Base-by-base conservation (phyloP, 2,888 invertebrate species). In the Graphium colonna region DNA sequence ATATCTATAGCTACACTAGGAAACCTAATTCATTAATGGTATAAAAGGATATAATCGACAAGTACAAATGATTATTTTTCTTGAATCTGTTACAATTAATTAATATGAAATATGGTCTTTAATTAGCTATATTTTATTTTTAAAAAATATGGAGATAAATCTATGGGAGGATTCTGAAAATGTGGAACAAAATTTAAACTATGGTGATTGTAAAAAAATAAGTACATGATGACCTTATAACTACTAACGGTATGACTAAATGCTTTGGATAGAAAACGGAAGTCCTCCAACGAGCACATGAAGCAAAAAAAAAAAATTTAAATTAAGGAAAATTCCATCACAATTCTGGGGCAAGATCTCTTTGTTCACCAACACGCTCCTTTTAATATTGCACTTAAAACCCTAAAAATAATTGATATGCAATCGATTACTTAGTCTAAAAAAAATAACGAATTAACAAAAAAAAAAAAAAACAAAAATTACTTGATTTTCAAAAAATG, bases 311-410 rank as follows among this genome's bases (percentile, higher is more conserved):
- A 45, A 51, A n/a, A 21, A 36, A 45, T 47, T 49, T 53, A 56
- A 41, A 31, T 59, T 56, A 59, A 60, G 57, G 50, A 56, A 52
- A 56, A 60, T 61, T 55, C 56, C 61, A 77, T 80, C 79, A 79
- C 76, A 74, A 63, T 57, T 56, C 60, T 48, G 58, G 61, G 79
- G 82, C 83, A 85, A 84, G 82, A 79, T 65, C 62, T 51, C 57
- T 58, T n/a, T 55, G 63, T 61, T 58, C 36, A 42, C 62, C 65
- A 60, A 65, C 2, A 61, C 62, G 55, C 56, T 58, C 58, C 60
- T 60, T 67, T 67, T 61, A 67, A 80, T 86, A 86, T 85, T 85
- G 85, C 85, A 86, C 86, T 76, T 63, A 67, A 60, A 60, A 52
- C 50, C 65, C 68, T 71, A 69, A 72, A 71, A 63, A 60, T 67